A percentile compares a stretch with the other conserved stretches of the same genome.
Conservation (phyloP, 2,113 vertebrate genomes). For the Dermatemys mawii region DNA sequence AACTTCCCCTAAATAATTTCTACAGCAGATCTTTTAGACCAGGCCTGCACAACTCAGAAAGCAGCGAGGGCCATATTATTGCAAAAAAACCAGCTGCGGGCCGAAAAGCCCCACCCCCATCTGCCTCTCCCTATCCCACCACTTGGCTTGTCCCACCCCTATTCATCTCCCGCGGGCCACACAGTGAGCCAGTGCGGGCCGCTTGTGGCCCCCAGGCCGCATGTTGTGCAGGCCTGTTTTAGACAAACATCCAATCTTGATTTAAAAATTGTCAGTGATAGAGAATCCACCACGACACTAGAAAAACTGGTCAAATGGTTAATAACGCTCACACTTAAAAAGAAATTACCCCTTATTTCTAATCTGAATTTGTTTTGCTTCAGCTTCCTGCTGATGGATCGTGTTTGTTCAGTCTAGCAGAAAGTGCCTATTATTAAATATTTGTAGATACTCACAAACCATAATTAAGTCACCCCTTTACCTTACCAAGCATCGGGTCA, state of each 20-base stretch:
- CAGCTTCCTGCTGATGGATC: not conserved
- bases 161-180: too few relatives aligned
- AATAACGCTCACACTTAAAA: not conserved
- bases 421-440: not conserved
- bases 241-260: not conserved
- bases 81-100: too few relatives aligned
- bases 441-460: not conserved
- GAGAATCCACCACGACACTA: not conserved
- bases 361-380: not conserved
- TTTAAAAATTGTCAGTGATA: not conserved
- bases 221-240: too few relatives aligned
- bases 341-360: not conserved
- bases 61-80: too few relatives aligned
- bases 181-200: too few relatives aligned
- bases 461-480: not conserved
- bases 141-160: too few relatives aligned
- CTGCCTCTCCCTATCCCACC: too few relatives aligned
- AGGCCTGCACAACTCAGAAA: too few relatives aligned
- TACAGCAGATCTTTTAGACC: not conserved
- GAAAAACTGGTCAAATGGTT: not conserved
- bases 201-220: too few relatives aligned
- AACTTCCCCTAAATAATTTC: not conserved
- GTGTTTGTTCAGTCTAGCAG: not conserved
- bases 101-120: too few relatives aligned
- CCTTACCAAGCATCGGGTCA: fast-evolving